Conservation (phyloP, 2,888 invertebrate species). For the Heliconius hortense region DNA sequence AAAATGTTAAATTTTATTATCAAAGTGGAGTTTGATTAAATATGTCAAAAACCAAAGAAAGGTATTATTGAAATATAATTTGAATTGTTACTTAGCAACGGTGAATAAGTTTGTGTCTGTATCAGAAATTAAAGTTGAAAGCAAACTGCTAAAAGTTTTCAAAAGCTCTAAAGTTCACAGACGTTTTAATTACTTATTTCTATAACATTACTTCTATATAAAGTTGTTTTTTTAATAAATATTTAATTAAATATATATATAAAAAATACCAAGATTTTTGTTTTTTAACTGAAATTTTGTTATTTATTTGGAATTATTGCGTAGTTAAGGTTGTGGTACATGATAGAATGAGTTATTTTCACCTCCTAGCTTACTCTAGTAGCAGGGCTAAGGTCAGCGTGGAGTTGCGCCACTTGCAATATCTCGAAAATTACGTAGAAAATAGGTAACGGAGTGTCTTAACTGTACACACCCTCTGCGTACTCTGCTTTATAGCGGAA, state of each 20-base stretch:
- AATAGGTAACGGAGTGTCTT: too few relatives aligned
- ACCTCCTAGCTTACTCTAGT: too few relatives aligned
- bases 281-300: too few relatives aligned
- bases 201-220: background rate
- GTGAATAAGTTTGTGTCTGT: slow-evolving; percentile 4
- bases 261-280: too few relatives aligned
- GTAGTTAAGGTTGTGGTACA: too few relatives aligned
- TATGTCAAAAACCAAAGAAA: slow-evolving; percentile 12
- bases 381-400: too few relatives aligned
- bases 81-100: slow-evolving; percentile 4
- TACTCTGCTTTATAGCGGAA: too few relatives aligned
- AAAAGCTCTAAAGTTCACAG: slow-evolving; percentile 11
- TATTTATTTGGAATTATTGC: too few relatives aligned
- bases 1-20: background rate
- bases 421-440: too few relatives aligned
- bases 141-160: background rate
- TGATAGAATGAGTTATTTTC: too few relatives aligned
- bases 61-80: background rate
- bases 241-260: background rate
- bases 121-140: slow-evolving; percentile 12
- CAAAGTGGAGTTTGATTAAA: background rate
- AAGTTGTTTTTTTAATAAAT: background rate
- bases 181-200: slow-evolving; percentile 9
- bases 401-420: too few relatives aligned
- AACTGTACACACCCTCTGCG: too few relatives aligned